Conservation (phyloP, 2,797 vertebrate species). For the Ceryle rudis region DNA sequence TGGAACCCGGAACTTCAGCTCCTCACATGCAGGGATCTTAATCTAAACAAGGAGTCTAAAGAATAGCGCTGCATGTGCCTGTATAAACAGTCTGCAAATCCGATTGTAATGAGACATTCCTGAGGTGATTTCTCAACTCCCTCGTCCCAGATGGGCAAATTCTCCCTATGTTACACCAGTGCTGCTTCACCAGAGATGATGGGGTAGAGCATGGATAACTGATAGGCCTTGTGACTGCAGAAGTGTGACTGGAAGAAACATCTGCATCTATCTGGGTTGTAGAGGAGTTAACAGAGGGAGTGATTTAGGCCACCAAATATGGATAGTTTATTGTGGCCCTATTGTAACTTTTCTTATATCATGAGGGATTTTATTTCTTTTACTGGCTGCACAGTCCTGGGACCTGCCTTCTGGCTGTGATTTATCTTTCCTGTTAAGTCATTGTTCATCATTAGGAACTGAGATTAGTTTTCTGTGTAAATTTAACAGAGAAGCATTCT, state of each 20-base stretch:
- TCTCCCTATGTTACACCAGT: background rate
- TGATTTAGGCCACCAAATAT: background rate
- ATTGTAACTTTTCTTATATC: constrained; percentile 46
- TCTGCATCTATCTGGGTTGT: background rate
- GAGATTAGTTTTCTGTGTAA: constrained; percentile 53
- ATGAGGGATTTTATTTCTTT: constrained; percentile 38
- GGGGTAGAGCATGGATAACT: background rate
- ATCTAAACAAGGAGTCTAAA: background rate
- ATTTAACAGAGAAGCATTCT: constrained; percentile 47
- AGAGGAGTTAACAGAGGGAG: background rate
- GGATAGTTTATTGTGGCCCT: constrained; percentile 35
- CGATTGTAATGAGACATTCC: background rate
- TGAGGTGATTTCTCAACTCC: constrained; percentile 4
- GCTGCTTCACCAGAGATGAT: rapidly evolving
- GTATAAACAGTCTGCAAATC: constrained; percentile 1
- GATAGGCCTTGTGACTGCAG: background rate
- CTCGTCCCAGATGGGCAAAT: background rate
- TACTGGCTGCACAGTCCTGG: constrained; percentile 11
- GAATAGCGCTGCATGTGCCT: background rate
- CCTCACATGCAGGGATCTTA: background rate
- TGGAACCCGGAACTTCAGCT: background rate
- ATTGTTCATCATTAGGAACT: constrained; percentile 58
- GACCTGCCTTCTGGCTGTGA: constrained; percentile 49
- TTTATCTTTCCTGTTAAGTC: constrained; percentile 67
- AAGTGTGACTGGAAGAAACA: background rate